A percentile compares a stretch with the other conserved stretches of the same genome.
Evolutionary conservation across 92 coral and sea anemone species (phyloP).

Genomic region (Hydrozoanthus gracilis): DNA sequence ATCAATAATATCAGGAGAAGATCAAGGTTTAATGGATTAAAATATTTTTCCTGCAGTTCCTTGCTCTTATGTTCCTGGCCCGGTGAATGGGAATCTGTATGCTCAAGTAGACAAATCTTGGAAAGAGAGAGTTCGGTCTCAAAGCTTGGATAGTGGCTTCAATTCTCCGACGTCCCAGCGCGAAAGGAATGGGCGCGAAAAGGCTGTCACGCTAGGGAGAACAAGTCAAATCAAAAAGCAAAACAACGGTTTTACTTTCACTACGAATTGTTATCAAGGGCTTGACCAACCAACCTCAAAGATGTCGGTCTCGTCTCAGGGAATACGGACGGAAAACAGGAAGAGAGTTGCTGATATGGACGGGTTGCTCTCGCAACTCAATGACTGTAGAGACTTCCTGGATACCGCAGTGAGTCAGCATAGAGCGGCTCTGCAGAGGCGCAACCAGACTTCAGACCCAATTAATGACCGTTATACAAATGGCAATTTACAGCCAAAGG

Average conservation of each 20-base stretch:
- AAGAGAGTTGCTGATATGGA: constrained; percentile 83
- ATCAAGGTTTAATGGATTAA: neutral
- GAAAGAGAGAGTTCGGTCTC: constrained; percentile 84
- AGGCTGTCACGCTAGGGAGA: constrained; percentile 63
- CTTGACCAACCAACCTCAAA: neutral
- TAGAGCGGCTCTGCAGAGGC: constrained; percentile 16
- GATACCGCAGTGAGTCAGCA: constrained; percentile 70
- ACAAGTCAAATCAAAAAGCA: constrained; percentile 45
- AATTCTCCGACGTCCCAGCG: constrained; percentile 61
- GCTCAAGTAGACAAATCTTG: constrained; percentile 94
- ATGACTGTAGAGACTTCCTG: constrained; percentile 78
- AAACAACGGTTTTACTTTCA: constrained; percentile 45
- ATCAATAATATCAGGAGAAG: too few relatives aligned
- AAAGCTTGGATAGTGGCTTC: constrained; percentile 75
- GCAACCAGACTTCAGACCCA: constrained; percentile 21
- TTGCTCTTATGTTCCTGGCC: constrained; percentile 86
- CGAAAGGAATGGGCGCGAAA: constrained; percentile 60
- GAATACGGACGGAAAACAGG: constrained; percentile 61
- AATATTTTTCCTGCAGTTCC: neutral
- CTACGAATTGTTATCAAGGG: constrained; percentile 43
- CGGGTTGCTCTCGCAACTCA: constrained; percentile 79
- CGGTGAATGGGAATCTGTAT: constrained; percentile 94
- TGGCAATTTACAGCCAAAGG: constrained; percentile 15
- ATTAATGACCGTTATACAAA: constrained; percentile 26
- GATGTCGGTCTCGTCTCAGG: constrained; percentile 53